A percentile compares a stretch with the other conserved stretches of the same genome.
These are phyloP conservation scores for Cryptus armator DNA, from an alignment of 2,888 invertebrate species.

Conservation along the genomic window DNA sequence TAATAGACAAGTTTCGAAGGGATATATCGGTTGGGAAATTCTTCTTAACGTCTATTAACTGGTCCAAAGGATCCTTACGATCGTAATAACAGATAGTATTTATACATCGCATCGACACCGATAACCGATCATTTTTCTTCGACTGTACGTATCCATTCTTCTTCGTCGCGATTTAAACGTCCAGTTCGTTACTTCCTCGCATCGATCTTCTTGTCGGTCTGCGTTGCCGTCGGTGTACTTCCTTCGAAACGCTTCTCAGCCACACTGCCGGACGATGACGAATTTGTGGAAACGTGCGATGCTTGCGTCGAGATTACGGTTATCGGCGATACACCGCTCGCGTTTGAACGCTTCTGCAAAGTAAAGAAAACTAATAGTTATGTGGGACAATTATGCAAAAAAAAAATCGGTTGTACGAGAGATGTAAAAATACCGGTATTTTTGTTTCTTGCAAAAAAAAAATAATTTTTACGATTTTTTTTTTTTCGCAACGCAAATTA, in stretches of 20 bases:
- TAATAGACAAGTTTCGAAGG: conserved; percentile 24
- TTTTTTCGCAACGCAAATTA: no score
- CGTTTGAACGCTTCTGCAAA: conserved; percentile 63
- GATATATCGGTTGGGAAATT: conserved; percentile 46
- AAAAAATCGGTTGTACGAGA: background rate
- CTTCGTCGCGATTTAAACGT: conserved; percentile 13
- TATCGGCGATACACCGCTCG: conserved; percentile 48
- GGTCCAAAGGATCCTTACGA: conserved; percentile 63
- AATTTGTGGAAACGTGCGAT: conserved; percentile 32
- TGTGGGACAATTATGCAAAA: background rate
- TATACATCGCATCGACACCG: conserved; percentile 51
- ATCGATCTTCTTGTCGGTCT: conserved; percentile 44
- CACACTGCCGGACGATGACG: conserved; percentile 53
- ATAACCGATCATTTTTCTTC: conserved; percentile 15
- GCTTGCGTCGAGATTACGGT: conserved; percentile 34
- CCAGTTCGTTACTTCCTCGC: conserved; percentile 51
- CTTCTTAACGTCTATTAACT: conserved; percentile 57
- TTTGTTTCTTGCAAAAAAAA: no score
- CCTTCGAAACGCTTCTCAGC: conserved; percentile 46
- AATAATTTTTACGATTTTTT: no score
- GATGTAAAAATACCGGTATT: no score
- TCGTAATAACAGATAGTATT: conserved; percentile 53
- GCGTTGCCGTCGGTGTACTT: conserved; percentile 33
- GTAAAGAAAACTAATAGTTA: conserved; percentile 13
- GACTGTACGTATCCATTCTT: conserved; percentile 7